Conservation (phyloP, 2,888 invertebrate genomes). For the Helicoverpa assulta region DNA sequence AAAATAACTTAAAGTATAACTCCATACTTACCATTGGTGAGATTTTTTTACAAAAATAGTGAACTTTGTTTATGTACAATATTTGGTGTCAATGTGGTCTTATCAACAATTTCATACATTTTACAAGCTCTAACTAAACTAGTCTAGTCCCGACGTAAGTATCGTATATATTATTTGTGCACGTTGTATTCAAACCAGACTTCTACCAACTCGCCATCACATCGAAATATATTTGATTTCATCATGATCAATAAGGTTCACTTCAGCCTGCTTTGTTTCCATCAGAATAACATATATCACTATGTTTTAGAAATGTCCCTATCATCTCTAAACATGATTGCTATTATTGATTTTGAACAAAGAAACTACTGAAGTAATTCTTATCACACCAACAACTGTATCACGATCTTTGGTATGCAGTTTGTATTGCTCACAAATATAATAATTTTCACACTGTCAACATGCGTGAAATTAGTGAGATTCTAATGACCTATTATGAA, state of each 20-base stretch:
- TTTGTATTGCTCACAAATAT: neutral
- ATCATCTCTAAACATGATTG: no score
- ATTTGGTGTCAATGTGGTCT: conserved; percentile 35
- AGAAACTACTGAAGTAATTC: neutral
- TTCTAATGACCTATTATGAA: conserved; percentile 4
- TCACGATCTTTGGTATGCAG: neutral
- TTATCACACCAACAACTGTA: neutral
- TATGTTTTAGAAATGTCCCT: no score
- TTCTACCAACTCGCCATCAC: conserved; percentile 15
- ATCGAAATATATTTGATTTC: conserved; percentile 32
- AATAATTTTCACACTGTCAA: neutral
- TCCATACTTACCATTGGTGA: conserved; percentile 41
- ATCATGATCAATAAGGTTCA: conserved; percentile 11
- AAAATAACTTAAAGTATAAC: conserved; percentile 39
- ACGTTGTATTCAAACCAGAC: conserved; percentile 31
- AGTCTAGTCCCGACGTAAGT: conserved; percentile 10
- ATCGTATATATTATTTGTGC: conserved; percentile 29
- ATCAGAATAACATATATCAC: neutral
- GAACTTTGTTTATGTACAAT: conserved; percentile 53
- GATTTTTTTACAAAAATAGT: conserved; percentile 57
- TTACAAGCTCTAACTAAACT: conserved; percentile 25
- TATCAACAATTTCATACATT: conserved; percentile 28
- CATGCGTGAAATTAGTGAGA: conserved; percentile 2
- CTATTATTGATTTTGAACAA: neutral
- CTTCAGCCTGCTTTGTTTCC: conserved; percentile 3